phyloP scores from a whole-genome alignment of 2,113 vertebrate species.

The Eulemur macaco region DNA sequence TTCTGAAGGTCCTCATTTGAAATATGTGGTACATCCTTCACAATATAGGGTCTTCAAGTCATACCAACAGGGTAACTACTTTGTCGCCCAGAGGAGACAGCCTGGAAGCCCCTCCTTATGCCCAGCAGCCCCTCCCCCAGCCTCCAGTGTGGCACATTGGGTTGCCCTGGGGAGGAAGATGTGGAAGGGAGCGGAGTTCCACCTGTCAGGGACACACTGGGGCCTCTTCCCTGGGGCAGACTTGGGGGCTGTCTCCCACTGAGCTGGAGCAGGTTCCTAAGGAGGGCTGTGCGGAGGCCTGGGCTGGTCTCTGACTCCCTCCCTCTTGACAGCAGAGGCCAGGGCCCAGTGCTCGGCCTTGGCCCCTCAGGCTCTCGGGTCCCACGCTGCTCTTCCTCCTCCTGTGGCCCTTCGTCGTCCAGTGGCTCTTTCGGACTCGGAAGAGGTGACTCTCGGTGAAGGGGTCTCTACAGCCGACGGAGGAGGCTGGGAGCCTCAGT shows the following conservation, averaged over 20 bases:
- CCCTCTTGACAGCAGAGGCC: conserved; percentile 60
- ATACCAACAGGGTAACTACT: not conserved
- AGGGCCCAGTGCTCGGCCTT: not conserved
- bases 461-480: not conserved
- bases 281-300: not conserved
- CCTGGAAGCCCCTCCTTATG: not conserved
- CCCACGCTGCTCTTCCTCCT: conserved; percentile 90
- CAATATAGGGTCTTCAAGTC: not conserved
- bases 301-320: conserved; percentile 22
- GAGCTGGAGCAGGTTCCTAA: not conserved
- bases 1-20: not conserved
- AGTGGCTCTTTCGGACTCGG: conserved; percentile 88
- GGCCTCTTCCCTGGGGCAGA: not conserved
- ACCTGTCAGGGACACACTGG: not conserved
- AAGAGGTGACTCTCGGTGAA: conserved; percentile 81
- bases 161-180: not conserved
- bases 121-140: not conserved
- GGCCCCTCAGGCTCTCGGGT: conserved; percentile 76
- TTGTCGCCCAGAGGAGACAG: not conserved
- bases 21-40: not conserved
- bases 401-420: conserved; percentile 93
- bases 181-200: not conserved
- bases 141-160: not conserved
- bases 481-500: not conserved
- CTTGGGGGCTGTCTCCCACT: not conserved